These are phyloP conservation scores for Neosalanx taihuensis DNA, from an alignment of 2,797 vertebrate genomes.

Conservation along the genomic window DNA sequence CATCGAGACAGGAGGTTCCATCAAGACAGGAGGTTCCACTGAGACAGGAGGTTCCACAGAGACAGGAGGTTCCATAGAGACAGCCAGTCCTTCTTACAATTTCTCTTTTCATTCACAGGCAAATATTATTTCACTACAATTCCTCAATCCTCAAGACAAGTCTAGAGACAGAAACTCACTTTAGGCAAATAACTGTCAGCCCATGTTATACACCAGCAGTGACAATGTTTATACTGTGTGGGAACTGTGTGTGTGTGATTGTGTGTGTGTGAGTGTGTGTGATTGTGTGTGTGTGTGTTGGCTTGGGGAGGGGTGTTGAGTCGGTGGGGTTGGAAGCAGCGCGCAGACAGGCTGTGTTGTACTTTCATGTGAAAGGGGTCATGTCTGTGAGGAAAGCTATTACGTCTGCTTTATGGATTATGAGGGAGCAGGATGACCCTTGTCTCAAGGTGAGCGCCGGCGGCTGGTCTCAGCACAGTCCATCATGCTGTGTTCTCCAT, in stretches of 20 bases:
- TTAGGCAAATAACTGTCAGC: too few relatives aligned
- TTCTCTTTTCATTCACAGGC: too few relatives aligned
- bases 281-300: neutral
- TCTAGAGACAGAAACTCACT: too few relatives aligned
- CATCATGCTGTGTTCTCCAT: conserved; percentile 58
- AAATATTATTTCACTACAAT: too few relatives aligned
- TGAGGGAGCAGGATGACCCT: conserved; percentile 62
- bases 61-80: too few relatives aligned
- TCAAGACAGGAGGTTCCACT: too few relatives aligned
- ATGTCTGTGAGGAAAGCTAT: conserved; percentile 61
- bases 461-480: conserved; percentile 56
- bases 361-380: conserved; percentile 55
- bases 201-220: too few relatives aligned
- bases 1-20: too few relatives aligned
- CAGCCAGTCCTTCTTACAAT: too few relatives aligned
- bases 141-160: too few relatives aligned
- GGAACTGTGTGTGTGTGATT: neutral
- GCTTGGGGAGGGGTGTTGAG: neutral
- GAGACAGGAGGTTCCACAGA: too few relatives aligned
- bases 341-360: conserved; percentile 43
- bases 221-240: neutral
- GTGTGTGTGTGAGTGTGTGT: neutral
- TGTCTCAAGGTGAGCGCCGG: conserved; percentile 71
- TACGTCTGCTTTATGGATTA: conserved; percentile 70
- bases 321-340: conserved; percentile 23